These are phyloP conservation scores for Drosophila conformis DNA, from an alignment of 2,888 invertebrate species.

Conservation along the genomic window DNA sequence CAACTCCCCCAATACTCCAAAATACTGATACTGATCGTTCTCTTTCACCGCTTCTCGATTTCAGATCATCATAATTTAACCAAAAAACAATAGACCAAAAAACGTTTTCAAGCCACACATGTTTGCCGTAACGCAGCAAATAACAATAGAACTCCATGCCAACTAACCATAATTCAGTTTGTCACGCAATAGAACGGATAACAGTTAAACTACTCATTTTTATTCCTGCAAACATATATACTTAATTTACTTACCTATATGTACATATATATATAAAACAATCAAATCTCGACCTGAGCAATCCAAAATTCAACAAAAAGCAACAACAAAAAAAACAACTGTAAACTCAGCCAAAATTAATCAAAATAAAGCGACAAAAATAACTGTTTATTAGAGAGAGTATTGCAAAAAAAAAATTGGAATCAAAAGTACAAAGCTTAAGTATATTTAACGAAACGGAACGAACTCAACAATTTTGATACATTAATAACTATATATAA, in stretches of 20 bases:
- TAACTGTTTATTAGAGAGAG: constrained; percentile 14
- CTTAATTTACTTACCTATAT: constrained; percentile 13
- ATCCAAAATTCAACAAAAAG: constrained; percentile 34
- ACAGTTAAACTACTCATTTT: constrained; percentile 47
- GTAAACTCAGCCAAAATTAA: constrained; percentile 15
- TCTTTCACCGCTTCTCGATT: constrained; percentile 42
- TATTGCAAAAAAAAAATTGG: constrained; percentile 64
- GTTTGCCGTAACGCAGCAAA: constrained; percentile 52
- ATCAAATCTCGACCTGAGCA: constrained; percentile 43
- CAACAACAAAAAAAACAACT: constrained; percentile 28
- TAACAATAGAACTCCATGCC: constrained; percentile 69
- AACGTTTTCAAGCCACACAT: constrained; percentile 66
- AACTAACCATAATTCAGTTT: constrained; percentile 82
- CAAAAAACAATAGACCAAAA: constrained; percentile 81
- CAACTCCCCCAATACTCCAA: background rate
- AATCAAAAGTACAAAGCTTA: constrained; percentile 72
- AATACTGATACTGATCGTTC: constrained; percentile 4
- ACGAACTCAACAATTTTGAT: constrained; percentile 41
- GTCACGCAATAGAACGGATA: constrained; percentile 81
- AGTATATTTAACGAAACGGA: constrained; percentile 36
- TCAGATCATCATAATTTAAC: constrained; percentile 83
- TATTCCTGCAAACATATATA: constrained; percentile 22
- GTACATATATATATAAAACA: constrained; percentile 6
- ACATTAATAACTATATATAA: constrained; percentile 1
- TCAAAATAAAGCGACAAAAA: constrained; percentile 31